Base-by-base conservation (phyloP, 2,888 invertebrate genomes). In the Tenthredo livida region DNA sequence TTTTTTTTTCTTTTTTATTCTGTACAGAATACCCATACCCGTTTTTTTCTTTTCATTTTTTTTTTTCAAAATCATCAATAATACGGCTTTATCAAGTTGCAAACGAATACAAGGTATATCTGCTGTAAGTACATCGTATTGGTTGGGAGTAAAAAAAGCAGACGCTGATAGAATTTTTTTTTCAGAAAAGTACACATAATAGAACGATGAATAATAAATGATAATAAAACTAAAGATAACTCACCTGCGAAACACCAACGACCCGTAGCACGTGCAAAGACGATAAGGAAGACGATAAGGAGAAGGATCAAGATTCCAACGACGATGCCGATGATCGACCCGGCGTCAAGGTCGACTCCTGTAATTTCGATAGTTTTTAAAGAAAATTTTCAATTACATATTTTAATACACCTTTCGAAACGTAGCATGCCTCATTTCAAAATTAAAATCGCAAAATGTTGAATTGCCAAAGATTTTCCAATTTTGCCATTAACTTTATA, bases 171-270 rank as follows among this genome's bases (percentile, higher is more conserved):
- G 33, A 83, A 80, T 37, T 25, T 65, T 83, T 65, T 83, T 77
- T 54, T 67, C 21, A 80, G 21, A 80, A 61, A 40, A 40, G 40
- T 61, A 80, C 80, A 61, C 80, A 37, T 2, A 58, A 80, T 61
- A 61, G 61, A 80, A 61, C 61, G 61, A 58, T 58, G 58, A 80
- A 58, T 33, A 80, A 58, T 33, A 80, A 61, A 37, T 61, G 17
- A 80, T 37, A 40, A 77, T 65, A 25, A 83, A 47, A 67, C n/a
- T 33, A 85, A 87, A 86, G 83, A 83, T 70, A 84, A 96, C 97
- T 96, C 94, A 97, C 97, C 97, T 93, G 96, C 96, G 93, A 97
- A 97, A 94, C 97, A 97, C 97, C 97, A 97, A 93, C 97, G 95
- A 90, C 97, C 97, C 86, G 97, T 97, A 86, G 96, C 96, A 89